Conservation (phyloP, 2,888 invertebrate species). For the Tupiocoris notatus region DNA sequence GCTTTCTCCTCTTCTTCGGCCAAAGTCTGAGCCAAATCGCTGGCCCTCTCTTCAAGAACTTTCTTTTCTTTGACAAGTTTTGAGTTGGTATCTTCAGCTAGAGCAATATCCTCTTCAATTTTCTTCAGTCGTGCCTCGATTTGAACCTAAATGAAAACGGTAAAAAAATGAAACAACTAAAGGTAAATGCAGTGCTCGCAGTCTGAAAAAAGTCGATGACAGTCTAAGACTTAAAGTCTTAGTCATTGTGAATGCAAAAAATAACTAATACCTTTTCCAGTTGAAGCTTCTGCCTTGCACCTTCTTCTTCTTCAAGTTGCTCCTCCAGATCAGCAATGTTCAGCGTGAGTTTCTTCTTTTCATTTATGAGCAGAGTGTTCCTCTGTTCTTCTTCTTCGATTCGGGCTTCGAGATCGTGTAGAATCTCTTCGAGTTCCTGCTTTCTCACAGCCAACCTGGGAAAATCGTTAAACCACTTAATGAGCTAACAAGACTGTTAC, state of each 20-base stretch:
- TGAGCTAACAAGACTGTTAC: too few relatives aligned
- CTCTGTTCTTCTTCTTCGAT: conserved; percentile 98
- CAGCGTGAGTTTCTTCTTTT: conserved; percentile 90
- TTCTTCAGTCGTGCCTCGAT: conserved; percentile 93
- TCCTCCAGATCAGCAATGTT: conserved; percentile 91
- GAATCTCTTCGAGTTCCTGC: conserved; percentile 92
- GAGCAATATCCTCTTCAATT: conserved; percentile 88
- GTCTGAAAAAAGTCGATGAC: too few relatives aligned
- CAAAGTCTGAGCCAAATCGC: conserved; percentile 86
- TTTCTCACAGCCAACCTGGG: conserved; percentile 77
- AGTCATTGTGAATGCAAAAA: too few relatives aligned
- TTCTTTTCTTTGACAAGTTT: conserved; percentile 94
- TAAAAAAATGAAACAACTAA: too few relatives aligned
- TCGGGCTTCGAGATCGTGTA: conserved; percentile 92
- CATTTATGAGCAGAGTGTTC: conserved; percentile 71
- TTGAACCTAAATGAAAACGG: conserved; percentile 62
- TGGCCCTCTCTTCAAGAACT: conserved; percentile 85
- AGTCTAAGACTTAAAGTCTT: too few relatives aligned
- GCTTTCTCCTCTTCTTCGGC: conserved; percentile 98
- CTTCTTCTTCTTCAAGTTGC: conserved; percentile 96
- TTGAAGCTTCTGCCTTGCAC: conserved; percentile 91
- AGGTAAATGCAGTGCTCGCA: too few relatives aligned
- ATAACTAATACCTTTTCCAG: conserved; percentile 76
- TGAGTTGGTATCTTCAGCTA: conserved; percentile 84
- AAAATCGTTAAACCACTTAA: too few relatives aligned